Conservation (phyloP, 30 jellyfish, hydroid and myxozoan genomes). For the Hydractinia echinata region DNA sequence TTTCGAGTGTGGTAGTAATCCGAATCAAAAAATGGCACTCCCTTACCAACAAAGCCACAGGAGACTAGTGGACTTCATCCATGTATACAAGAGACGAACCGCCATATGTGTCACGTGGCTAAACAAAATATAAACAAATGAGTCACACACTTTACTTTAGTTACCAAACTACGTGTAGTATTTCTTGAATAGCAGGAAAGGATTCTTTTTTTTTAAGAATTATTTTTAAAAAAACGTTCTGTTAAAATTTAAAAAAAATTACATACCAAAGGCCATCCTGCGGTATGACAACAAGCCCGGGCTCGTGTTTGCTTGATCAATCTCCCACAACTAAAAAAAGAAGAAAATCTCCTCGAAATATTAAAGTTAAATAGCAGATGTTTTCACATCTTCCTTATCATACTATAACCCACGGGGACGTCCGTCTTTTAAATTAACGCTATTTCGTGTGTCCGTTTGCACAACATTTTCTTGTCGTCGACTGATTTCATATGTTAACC, state of each 20-base stretch:
- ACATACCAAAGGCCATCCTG: constrained; percentile 98
- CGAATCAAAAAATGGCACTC: neutral
- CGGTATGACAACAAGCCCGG: constrained; percentile 90
- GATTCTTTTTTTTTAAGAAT: neutral
- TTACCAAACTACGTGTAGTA: too few species aligned
- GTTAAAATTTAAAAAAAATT: neutral
- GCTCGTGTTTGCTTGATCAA: constrained; percentile 84
- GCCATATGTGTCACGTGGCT: constrained; percentile 80
- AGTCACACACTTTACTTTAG: neutral
- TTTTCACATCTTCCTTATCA: too few species aligned
- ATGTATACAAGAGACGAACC: constrained; percentile 83
- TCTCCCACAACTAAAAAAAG: constrained; percentile 76
- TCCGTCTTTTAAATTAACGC: too few species aligned
- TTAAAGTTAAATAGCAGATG: too few species aligned
- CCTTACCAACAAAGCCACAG: constrained; percentile 85
- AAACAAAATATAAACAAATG: neutral
- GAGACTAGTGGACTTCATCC: constrained; percentile 91
- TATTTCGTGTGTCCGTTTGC: too few species aligned
- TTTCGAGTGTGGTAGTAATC: neutral
- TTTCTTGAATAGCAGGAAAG: too few species aligned
- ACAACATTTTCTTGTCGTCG: too few species aligned
- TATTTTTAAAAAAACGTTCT: neutral
- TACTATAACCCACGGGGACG: too few species aligned
- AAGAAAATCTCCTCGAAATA: neutral
- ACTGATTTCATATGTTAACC: too few species aligned